Percentiles rank a stretch among this genome's conserved stretches.
Evolutionary conservation across 2,888 invertebrate genomes (phyloP).

Genomic region (Drosophila multiciliata): DNA sequence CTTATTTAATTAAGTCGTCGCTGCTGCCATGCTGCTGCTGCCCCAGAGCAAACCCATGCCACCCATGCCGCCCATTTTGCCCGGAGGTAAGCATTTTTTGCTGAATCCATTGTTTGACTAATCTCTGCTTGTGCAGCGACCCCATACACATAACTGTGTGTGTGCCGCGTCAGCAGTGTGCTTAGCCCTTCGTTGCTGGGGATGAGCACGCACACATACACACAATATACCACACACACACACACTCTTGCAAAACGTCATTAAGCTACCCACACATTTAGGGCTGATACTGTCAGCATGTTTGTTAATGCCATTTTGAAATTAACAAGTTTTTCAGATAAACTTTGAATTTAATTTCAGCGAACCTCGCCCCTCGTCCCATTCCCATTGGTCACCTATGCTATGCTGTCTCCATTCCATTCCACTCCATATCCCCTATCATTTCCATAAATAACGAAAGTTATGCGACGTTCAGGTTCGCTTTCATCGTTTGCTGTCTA

Average conservation of each 20-base stretch:
- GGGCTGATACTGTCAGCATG: constrained; percentile 76
- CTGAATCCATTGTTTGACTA: constrained; percentile 78
- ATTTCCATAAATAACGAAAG: constrained; percentile 48
- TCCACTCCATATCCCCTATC: constrained; percentile 2
- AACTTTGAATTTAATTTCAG: constrained; percentile 79
- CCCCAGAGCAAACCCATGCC: constrained; percentile 9
- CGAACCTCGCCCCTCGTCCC: constrained; percentile 16
- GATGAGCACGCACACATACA: constrained; percentile 10
- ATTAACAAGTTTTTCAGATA: constrained; percentile 80
- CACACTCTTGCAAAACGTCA: constrained; percentile 24
- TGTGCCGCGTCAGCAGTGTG: constrained; percentile 58
- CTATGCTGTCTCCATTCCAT: background rate
- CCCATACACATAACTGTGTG: constrained; percentile 24
- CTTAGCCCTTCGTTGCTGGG: constrained; percentile 43
- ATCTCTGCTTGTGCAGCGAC: constrained; percentile 70
- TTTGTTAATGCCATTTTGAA: constrained; percentile 75
- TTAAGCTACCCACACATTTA: constrained; percentile 45
- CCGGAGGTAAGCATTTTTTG: constrained; percentile 54
- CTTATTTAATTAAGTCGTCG: constrained; percentile 79
- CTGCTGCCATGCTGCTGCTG: constrained; percentile 28
- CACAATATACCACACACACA: constrained; percentile 2
- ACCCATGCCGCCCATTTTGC: background rate
- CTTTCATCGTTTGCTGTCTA: constrained; percentile 9
- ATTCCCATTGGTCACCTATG: constrained; percentile 30
- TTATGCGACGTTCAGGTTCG: constrained; percentile 51